phyloP scores from a whole-genome alignment of 2,888 invertebrate species.

The Brachylomia viminalis region DNA sequence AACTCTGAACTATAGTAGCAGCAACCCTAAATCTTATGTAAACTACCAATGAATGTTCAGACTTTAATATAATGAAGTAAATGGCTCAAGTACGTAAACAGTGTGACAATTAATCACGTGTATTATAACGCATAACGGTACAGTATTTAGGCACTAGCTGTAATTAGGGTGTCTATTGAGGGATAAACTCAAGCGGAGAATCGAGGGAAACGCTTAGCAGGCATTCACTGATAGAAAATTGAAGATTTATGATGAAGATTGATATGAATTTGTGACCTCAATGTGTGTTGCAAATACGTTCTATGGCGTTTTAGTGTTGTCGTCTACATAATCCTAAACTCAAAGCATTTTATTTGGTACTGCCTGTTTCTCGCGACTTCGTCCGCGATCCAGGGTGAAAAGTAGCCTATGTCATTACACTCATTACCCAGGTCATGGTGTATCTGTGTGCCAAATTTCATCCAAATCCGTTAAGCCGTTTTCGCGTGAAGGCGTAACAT shows the following conservation, averaged over 20 bases:
- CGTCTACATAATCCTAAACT: not conserved
- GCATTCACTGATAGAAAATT: not conserved
- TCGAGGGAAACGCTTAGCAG: not conserved
- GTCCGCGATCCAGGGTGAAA: no score
- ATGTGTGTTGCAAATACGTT: not conserved
- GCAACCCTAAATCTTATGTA: conserved; percentile 19
- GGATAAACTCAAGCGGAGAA: conserved; percentile 23
- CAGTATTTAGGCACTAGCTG: conserved; percentile 47
- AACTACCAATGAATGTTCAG: conserved; percentile 59
- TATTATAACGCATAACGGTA: conserved; percentile 54
- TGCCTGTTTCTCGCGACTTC: no score
- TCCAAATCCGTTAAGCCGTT: no score
- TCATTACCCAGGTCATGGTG: no score
- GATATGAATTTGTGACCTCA: not conserved
- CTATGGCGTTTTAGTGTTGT: not conserved
- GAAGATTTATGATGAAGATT: not conserved
- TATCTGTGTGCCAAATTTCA: no score
- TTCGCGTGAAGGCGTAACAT: no score
- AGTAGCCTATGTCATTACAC: no score
- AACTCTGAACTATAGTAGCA: not conserved
- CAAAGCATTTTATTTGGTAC: not conserved
- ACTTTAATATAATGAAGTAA: conserved; percentile 60
- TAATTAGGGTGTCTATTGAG: not conserved
- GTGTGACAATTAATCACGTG: conserved; percentile 60
- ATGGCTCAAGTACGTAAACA: conserved; percentile 50